Evolutionary conservation across 2,888 invertebrate species (phyloP).

Genomic region (Temnothorax ravouxi): DNA sequence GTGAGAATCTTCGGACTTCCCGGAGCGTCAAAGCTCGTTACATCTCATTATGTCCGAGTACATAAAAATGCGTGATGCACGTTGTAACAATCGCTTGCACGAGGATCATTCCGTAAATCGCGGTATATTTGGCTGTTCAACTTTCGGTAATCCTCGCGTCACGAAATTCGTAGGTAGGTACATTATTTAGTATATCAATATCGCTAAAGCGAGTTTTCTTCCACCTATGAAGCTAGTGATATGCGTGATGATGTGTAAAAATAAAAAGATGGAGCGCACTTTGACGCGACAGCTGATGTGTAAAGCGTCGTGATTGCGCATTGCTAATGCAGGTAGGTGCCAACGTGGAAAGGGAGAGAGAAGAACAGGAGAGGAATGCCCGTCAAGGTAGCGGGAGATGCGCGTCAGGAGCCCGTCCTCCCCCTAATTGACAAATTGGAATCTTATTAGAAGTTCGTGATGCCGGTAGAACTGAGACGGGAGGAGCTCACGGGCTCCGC

Average conservation of each 20-base stretch:
- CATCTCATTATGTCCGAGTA: slow-evolving; percentile 80
- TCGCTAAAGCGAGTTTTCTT: not conserved
- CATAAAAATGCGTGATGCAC: slow-evolving; percentile 74
- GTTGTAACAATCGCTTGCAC: slow-evolving; percentile 72
- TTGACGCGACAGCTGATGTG: slow-evolving; percentile 64
- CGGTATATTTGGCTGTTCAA: slow-evolving; percentile 20
- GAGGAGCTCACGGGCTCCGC: slow-evolving; percentile 18
- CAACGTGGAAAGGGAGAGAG: slow-evolving; percentile 67
- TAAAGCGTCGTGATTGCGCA: slow-evolving; percentile 71
- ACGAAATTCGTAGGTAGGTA: not conserved
- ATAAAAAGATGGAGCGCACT: slow-evolving; percentile 58
- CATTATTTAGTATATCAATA: not conserved
- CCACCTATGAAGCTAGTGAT: slow-evolving; percentile 21
- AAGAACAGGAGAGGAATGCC: slow-evolving; percentile 58
- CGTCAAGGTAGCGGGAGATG: slow-evolving; percentile 70
- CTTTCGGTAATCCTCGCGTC: slow-evolving; percentile 2
- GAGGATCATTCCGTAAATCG: slow-evolving; percentile 30
- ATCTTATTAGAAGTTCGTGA: slow-evolving; percentile 88
- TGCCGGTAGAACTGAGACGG: slow-evolving; percentile 49
- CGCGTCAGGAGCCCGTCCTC: slow-evolving; percentile 82
- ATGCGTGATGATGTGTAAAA: slow-evolving; percentile 42
- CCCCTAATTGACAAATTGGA: slow-evolving; percentile 91
- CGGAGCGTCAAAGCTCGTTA: slow-evolving; percentile 79
- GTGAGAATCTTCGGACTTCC: slow-evolving; percentile 75
- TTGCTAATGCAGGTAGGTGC: slow-evolving; percentile 73